A percentile compares a stretch with the other conserved stretches of the same genome.
phyloP scores from a whole-genome alignment of 2,888 invertebrate genomes.

The Lingula anatina region DNA sequence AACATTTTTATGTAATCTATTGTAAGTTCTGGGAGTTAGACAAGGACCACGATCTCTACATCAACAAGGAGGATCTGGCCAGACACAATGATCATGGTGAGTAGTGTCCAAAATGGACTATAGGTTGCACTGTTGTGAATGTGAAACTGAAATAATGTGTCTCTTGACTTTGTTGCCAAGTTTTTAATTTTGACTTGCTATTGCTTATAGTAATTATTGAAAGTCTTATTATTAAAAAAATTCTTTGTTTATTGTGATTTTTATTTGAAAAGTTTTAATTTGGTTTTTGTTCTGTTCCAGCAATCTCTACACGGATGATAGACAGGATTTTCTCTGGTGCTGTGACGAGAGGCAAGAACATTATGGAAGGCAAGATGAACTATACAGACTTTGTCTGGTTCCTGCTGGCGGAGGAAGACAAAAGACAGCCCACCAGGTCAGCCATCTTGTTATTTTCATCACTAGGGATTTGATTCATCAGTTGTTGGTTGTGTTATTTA shows the following conservation, averaged over 20 bases:
- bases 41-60: slow-evolving; percentile 93
- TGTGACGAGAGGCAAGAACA: slow-evolving; percentile 70
- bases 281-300: slow-evolving; percentile 57
- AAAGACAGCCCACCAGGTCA: slow-evolving; percentile 79
- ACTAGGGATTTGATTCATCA: no score
- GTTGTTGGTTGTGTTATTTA: no score
- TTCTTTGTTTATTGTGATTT: no score
- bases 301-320: slow-evolving; percentile 91
- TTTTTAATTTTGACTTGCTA: no score
- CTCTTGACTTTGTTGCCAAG: no score
- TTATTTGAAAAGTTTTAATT: neutral
- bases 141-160: no score
- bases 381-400: slow-evolving; percentile 99
- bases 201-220: no score
- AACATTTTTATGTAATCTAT: slow-evolving; percentile 99
- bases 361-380: slow-evolving; percentile 72
- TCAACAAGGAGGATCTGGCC: slow-evolving; percentile 88
- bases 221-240: no score
- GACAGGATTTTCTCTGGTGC: slow-evolving; percentile 96
- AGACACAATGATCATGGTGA: slow-evolving; percentile 94
- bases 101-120: no score
- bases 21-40: slow-evolving; percentile 99
- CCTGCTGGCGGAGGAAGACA: slow-evolving; percentile 96
- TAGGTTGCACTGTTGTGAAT: no score
- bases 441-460: no score